These are phyloP conservation scores for Petrolisthes cinctipes DNA, from an alignment of 2,888 invertebrate species.

Conservation along the genomic window DNA sequence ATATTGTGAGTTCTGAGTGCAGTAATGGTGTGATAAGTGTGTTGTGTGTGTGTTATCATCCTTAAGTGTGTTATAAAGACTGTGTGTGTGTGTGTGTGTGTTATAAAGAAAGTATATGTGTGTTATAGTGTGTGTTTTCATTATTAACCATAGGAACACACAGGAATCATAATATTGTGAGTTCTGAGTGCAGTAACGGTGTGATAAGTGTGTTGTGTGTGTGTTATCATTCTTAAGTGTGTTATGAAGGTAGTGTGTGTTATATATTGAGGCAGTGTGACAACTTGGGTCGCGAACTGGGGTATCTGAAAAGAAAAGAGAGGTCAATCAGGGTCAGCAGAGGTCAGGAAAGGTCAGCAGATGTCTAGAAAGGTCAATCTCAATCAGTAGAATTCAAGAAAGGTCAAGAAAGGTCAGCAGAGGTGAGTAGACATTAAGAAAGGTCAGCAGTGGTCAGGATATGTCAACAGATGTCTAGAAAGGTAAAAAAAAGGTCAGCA, in stretches of 20 bases:
- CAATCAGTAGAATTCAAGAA: no score
- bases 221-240: not conserved
- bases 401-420: no score
- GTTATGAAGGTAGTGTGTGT: conserved; percentile 39
- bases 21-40: conserved; percentile 27
- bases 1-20: conserved; percentile 10
- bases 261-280: conserved; percentile 38
- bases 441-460: no score
- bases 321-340: no score
- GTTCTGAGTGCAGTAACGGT: conserved; percentile 31
- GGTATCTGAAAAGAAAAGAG: conserved; percentile 23
- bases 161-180: conserved; percentile 1
- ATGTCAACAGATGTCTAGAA: no score
- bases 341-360: no score
- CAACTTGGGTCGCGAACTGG: conserved; percentile 32
- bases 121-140: not conserved
- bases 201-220: conserved; percentile 2
- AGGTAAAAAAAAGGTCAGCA: no score
- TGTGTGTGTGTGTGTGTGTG: conserved; percentile 4
- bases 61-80: conserved; percentile 10
- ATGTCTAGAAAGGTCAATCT: no score
- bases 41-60: conserved; percentile 1
- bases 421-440: no score
- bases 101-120: not conserved
- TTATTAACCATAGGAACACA: not conserved